These are phyloP conservation scores for Forbesichthys agassizii DNA, from an alignment of 2,113 vertebrate genomes.

Conservation along the genomic window DNA sequence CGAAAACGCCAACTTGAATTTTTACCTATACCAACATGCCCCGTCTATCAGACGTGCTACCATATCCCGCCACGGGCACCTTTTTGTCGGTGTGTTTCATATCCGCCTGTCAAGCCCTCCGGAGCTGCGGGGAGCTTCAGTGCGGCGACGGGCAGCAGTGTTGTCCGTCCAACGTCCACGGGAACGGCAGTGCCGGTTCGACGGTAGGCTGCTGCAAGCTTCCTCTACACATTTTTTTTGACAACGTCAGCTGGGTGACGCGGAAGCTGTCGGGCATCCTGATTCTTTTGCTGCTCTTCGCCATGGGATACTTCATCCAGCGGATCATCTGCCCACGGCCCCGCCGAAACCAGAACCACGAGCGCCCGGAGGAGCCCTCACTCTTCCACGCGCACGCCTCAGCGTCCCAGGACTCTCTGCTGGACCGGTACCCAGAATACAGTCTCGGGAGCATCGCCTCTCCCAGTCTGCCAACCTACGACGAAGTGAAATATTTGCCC, in stretches of 20 bases:
- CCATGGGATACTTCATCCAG: slow-evolving; percentile 92
- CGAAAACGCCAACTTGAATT: slow-evolving; percentile 3
- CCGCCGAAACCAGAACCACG: slow-evolving; percentile 74
- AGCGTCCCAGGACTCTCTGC: slow-evolving; percentile 84
- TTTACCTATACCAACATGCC: slow-evolving; percentile 57
- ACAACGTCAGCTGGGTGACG: slow-evolving; percentile 87
- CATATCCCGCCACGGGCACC: slow-evolving; percentile 49
- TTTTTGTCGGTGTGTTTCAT: slow-evolving; percentile 66
- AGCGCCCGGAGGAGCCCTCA: slow-evolving; percentile 74
- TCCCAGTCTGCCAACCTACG: slow-evolving; percentile 87
- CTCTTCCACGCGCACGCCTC: slow-evolving; percentile 78
- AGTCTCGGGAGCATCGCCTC: slow-evolving; percentile 70
- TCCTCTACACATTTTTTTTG: slow-evolving; percentile 84
- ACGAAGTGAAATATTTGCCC: slow-evolving; percentile 91
- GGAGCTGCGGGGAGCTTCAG: slow-evolving; percentile 81
- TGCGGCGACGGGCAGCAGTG: slow-evolving; percentile 84
- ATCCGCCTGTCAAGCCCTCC: slow-evolving; percentile 67
- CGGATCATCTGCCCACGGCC: slow-evolving; percentile 88
- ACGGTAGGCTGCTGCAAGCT: slow-evolving; percentile 81
- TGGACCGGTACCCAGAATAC: slow-evolving; percentile 76
- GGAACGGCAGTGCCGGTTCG: slow-evolving; percentile 72
- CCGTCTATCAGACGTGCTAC: slow-evolving; percentile 49
- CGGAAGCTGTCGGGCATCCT: slow-evolving; percentile 89
- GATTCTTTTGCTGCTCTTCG: slow-evolving; percentile 88
- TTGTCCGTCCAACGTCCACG: slow-evolving; percentile 72